phyloP scores from a whole-genome alignment of 2,888 invertebrate species.

The Actias luna region DNA sequence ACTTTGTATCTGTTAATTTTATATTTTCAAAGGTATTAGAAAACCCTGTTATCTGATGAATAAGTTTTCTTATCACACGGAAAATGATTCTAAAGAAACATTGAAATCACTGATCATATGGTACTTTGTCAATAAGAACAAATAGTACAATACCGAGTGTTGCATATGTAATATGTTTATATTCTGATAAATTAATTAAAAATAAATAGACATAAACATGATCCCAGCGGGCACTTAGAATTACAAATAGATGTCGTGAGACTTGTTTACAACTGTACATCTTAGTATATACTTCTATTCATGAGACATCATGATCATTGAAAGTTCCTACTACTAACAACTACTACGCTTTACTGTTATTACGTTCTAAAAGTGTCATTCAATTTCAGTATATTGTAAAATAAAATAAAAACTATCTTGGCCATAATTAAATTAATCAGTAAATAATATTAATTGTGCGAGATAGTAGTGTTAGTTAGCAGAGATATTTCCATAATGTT shows the following conservation, averaged over 20 bases:
- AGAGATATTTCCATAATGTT: too few relatives aligned
- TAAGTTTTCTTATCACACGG: background rate
- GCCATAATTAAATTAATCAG: too few relatives aligned
- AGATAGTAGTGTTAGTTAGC: too few relatives aligned
- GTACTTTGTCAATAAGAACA: background rate
- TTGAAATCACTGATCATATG: background rate
- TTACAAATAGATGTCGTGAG: constrained; percentile 35
- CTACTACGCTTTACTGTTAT: too few relatives aligned
- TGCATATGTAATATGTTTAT: constrained; percentile 6
- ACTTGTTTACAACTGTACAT: constrained; percentile 1
- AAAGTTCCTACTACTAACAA: background rate
- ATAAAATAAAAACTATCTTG: too few relatives aligned
- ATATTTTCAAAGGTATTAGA: too few relatives aligned
- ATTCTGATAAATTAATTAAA: constrained; percentile 22
- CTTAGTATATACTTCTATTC: background rate
- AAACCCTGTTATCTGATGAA: background rate
- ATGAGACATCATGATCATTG: background rate
- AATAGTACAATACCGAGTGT: background rate
- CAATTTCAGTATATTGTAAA: too few relatives aligned
- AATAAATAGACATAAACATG: constrained; percentile 34
- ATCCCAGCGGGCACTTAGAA: constrained; percentile 37
- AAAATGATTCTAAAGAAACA: background rate
- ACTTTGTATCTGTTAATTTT: too few relatives aligned
- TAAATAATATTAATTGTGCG: too few relatives aligned
- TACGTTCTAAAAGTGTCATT: too few relatives aligned